A percentile compares a stretch with the other conserved stretches of the same genome.
Evolutionary conservation across 2,888 invertebrate genomes (phyloP).

Genomic region (Emesis castigata): DNA sequence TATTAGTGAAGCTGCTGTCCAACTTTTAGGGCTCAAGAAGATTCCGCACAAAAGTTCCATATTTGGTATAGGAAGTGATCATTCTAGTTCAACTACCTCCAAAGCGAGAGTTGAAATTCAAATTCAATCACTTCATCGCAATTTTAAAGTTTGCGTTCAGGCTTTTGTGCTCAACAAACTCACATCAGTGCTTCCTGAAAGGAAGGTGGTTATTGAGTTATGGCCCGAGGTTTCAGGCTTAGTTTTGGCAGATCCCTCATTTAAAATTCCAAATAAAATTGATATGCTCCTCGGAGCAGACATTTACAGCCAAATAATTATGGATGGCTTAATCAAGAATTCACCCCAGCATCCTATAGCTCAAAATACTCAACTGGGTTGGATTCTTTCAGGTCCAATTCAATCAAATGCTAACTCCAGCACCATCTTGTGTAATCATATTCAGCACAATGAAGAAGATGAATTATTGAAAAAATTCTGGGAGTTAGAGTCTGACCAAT

Average conservation of each 20-base stretch:
- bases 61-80: conserved; percentile 28
- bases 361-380: conserved; percentile 64
- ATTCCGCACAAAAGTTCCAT: conserved; percentile 34
- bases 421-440: not conserved
- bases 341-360: conserved; percentile 38
- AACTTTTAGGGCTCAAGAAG: conserved; percentile 45
- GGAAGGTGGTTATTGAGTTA: conserved; percentile 24
- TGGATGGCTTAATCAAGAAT: conserved; percentile 52
- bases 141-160: conserved; percentile 33
- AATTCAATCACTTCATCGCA: conserved; percentile 41
- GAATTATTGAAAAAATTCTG: conserved; percentile 45
- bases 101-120: conserved; percentile 42
- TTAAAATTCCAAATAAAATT: conserved; percentile 54
- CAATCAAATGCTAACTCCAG: not conserved
- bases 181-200: conserved; percentile 39
- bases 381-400: conserved; percentile 61
- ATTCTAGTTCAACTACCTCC: conserved; percentile 11
- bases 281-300: conserved; percentile 66
- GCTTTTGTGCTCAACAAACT: conserved; percentile 44
- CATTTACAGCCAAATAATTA: conserved; percentile 60
- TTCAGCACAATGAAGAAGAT: conserved; percentile 11
- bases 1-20: conserved; percentile 57
- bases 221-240: not conserved
- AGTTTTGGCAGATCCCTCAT: conserved; percentile 47
- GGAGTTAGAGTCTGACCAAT: conserved; percentile 45